Evolutionary conservation across 92 coral and sea anemone genomes (phyloP), one percentile per base, ranked within the genome.

Genomic region (Pocillopora meandrina): DNA sequence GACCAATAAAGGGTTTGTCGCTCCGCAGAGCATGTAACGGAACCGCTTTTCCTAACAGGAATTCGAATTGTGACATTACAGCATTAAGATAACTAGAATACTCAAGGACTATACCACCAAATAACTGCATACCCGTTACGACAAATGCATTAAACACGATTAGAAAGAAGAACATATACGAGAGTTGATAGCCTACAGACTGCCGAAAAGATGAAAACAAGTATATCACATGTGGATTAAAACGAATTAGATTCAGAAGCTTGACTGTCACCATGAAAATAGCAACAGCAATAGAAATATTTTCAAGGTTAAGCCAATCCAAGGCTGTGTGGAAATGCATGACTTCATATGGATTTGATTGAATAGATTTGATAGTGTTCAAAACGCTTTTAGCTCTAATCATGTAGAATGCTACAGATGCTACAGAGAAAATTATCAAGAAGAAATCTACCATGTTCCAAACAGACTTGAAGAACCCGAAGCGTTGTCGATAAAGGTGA

Each of bases 41-140:
- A 8, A 89, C 86, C 14, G 92, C 81, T 69, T 72, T 89, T 75
- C 92, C 92, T 59, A 89, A 34, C 65, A 89, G 81, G 56, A 89
- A 89, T 56, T 89, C 82, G 12, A 89, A 61, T 58, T 89, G 92
- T 2, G 89, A 79, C 16, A 89, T 68, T 20, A 85, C 80, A 1
- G 89, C 78, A 6, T 74, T 21, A 36, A 60, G 19, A 47, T 84
- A 65, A 33, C 75, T 89, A 17, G 88, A 82, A 49, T 84, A 89
- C 57, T 72, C 58, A 23, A 34, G 79, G 18, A 86, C 84, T 74
- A 70, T 75, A 33, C 65, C 69, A 19, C 92, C 89, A 58, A 89
- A 89, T 42, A 89, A 67, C 18, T 47, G 65, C 70, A 89, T 85
- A 5, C 92, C 92, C 18, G 87, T 65, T 16, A 83, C 61, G 20